Base-by-base conservation (phyloP, 2,888 invertebrate species). In the Osedax frankpressi region DNA sequence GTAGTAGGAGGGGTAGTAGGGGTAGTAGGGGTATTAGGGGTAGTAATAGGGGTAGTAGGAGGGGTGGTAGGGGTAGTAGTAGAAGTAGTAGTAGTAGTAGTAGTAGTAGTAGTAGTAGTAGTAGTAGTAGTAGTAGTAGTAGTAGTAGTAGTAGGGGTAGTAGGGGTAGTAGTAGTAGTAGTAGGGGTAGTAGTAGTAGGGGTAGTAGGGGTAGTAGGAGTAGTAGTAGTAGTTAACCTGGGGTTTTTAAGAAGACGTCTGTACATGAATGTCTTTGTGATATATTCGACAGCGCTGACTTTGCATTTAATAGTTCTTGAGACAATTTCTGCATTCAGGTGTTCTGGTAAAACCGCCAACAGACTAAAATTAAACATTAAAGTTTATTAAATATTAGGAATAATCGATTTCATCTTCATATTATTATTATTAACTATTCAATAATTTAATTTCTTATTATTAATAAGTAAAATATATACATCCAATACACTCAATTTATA, bases 241-340 rank as follows among this genome's bases (percentile, higher is more conserved):
- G 97, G 97, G 88, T 97, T 97, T 81, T 92, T 91, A 73, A 95
- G 85, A 2, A 97, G 86, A 25, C 96, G 88, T 72, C 96, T 87
- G 87, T 95, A 98, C 87, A 97, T 94, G 82, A 94, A 99, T 0
- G 98, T 99, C 92, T 96, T 98, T 0, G 97, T 95, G 77, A 98
- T 87, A 86, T 98, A 99, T 85, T 98, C 96, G 74, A 98, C 87
- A 70, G 94, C 91, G 79, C 94, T 92, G 82, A 93, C 92, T 82
- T 92, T 94, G 0, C 90, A 90, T 77, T 89, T 89, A n/a, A 99
- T 91, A 0, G 95, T 96, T 73, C 94, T 95, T 28, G 96, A 93
- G 0, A 95, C 87, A 67, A 89, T 85, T 83, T 98, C 98, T 0
- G 98, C 98, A 85, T 98, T 98, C 77, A 97, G 87, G 85, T 98